These are phyloP conservation scores for Odocoileus virginianus DNA, from an alignment of 2,113 vertebrate genomes.

Conservation along the genomic window DNA sequence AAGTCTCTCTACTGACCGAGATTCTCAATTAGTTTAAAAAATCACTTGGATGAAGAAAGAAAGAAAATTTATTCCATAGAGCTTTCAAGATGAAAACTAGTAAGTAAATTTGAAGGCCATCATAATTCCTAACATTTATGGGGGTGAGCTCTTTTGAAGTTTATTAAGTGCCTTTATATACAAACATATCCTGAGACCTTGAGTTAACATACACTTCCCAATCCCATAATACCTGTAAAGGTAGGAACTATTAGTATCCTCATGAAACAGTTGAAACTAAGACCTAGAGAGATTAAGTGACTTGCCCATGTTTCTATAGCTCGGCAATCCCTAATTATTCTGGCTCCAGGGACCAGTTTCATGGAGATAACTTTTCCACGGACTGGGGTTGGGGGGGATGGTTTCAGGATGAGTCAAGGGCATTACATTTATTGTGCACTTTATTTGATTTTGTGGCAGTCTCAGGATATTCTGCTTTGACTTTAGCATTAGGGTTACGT, in stretches of 20 bases:
- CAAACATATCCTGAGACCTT: background rate
- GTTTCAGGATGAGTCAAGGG: background rate
- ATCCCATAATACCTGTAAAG: background rate
- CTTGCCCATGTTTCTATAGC: background rate
- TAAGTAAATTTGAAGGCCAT: background rate
- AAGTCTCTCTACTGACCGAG: constrained; percentile 45
- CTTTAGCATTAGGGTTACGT: background rate
- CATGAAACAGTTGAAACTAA: background rate
- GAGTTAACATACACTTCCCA: background rate
- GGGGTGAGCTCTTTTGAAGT: background rate
- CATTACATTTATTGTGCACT: background rate
- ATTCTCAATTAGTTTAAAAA: constrained; percentile 41
- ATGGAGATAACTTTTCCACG: background rate
- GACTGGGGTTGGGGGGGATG: background rate
- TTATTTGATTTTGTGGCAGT: background rate
- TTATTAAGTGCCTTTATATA: background rate
- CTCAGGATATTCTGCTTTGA: background rate
- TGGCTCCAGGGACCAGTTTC: background rate
- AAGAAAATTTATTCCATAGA: background rate
- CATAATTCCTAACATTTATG: background rate
- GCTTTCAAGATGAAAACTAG: background rate
- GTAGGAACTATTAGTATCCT: background rate
- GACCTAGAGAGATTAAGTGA: background rate
- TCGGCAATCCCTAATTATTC: background rate
- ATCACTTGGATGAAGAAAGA: constrained; percentile 7